Base-by-base conservation (phyloP, 2,888 invertebrate genomes). In the Dimorphilus gyrociliatus region DNA sequence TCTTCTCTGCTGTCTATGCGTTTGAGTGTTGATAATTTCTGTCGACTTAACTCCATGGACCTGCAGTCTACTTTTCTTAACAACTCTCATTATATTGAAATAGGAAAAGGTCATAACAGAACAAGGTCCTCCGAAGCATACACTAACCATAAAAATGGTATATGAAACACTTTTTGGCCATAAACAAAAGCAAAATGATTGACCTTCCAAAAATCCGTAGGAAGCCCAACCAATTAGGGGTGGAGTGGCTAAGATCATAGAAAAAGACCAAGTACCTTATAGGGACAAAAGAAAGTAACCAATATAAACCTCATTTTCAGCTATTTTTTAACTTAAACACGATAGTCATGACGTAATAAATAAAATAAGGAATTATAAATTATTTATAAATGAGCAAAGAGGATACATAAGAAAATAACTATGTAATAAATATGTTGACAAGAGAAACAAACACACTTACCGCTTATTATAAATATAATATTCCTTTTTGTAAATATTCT, bases 181-280 rank as follows among this genome's bases (percentile, higher is more conserved):
- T 7, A 47, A 34, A 36, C 52, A 51, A 38, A 51, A 55, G 32
- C 55, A 55, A 37, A 52, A 48, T 2, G 44, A 48, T 25, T 53
- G 49, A 7, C 35, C 35, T 1, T 40, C 39, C 4, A 49, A 42
- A 36, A 45, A 55, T 4, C 29, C 39, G 32, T 55, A 55, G 17
- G 33, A 32, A 3, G 44, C 48, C 55, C 55, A 55, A 6, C 53
- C 53, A 10, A 48, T 17, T 23, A 55, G 35, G 2, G 55, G 53
- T 3, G 50, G 50, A 2, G 36, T 23, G 6, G 55, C 49, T 28
- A 55, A 33, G 2, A 40, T 8, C 5, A 38, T 25, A 1, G 55
- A 48, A 7, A 49, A 21, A 0, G 37, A 16, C 37, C 51, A 44
- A 15, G 48, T 47, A 13, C 38, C 54, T 54, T 42, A 10, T 46